Evolutionary conservation across 2,113 vertebrate species (phyloP), one percentile per base, ranked within the genome.

Genomic region (Psilopsiagon aurifrons): DNA sequence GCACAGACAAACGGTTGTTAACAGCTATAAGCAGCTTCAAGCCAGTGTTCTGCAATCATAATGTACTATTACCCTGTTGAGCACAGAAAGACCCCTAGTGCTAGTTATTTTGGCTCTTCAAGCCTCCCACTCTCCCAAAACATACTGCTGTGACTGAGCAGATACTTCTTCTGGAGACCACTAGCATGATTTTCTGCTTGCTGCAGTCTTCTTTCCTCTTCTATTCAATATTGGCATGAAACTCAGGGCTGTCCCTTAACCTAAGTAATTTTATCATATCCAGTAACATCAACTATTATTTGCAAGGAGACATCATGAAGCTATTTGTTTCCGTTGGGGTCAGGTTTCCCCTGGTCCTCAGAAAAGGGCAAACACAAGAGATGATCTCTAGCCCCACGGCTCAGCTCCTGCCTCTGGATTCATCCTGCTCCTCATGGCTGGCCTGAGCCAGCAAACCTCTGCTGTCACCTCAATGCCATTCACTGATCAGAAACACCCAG

Each of bases 371-470:
- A 74, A 14, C 1, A 0, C 2, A 0, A 17, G 20, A 66, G 8
- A 2, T 8, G 14, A 35, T 54, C 23, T 90, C 4, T 27, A 77
- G 47, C 31, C 22, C 28, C 70, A 49, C 18, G 10, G 37, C 37
- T 76, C 57, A 46, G 62, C 54, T 69, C 52, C 95, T 74, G 64
- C 59, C 44, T 57, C 64, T 0, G 0, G n/a, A 75, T 44, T 82
- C 60, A 35, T 24, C 81, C 84, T 1, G 0, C 11, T 57, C 37
- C 78, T 6, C 0, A 0, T 4, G n/a, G n/a, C 51, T 51, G 28
- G 22, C 35, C 62, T 44, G 35, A 52, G 10, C 78, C 41, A 4
- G 46, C 66, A 78, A 73, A 57, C 23, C 41, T 54, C 70, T 5
- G 0, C 62, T 63, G 79, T 73, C 83, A 80, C 39, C 44, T 69